Evolutionary conservation across 2,797 vertebrate genomes (phyloP), one percentile per base, ranked within the genome.

Genomic region (Micropoecilia bifurca): DNA sequence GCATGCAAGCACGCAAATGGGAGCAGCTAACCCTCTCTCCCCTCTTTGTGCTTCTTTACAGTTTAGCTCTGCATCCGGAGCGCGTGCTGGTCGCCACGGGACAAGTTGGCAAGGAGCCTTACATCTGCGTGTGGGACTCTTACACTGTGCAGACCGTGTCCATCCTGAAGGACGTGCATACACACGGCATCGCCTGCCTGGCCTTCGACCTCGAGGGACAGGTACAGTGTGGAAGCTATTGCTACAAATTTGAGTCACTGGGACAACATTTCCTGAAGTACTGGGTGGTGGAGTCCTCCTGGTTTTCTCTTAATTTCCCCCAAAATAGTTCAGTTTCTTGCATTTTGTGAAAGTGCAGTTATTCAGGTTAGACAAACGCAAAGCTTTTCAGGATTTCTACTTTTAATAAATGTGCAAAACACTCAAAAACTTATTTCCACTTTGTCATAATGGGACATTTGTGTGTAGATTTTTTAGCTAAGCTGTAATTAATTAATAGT

Each of bases 101-200:
- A 89, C 98, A 99, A 95, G 98, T 99, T 94, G 98, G 98, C 83
- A 99, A 99, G 92, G 98, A 99, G 78, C 98, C 99, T 0, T 99
- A 98, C 91, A 98, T 99, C 94, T 99, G 99, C 3, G 96, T 99
- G 72, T 99, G 98, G 98, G 99, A 99, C 90, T 98, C 98, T 0
- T 99, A 99, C 94, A 99, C 97, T 22, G 96, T 99, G 80, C 99
- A 99, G 81, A 99, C 98, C 0, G 91, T 99, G 69, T 99, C 99
- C 71, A 95, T 99, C 89, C 95, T 99, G 85, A 99, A 99, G 87
- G 99, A 99, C 6, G 94, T 96, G 89, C 99, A 99, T 93, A 97
- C 98, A 3, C 98, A 99, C 50, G 99, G 99, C 45, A 94, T 99
- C 81, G 99, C 98, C 91, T 99, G 99, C 85, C 95, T 99, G 90